Evolutionary conservation across 2,888 invertebrate genomes (phyloP), one percentile per base, ranked within the genome.

Genomic region (Coelopa pilipes): DNA sequence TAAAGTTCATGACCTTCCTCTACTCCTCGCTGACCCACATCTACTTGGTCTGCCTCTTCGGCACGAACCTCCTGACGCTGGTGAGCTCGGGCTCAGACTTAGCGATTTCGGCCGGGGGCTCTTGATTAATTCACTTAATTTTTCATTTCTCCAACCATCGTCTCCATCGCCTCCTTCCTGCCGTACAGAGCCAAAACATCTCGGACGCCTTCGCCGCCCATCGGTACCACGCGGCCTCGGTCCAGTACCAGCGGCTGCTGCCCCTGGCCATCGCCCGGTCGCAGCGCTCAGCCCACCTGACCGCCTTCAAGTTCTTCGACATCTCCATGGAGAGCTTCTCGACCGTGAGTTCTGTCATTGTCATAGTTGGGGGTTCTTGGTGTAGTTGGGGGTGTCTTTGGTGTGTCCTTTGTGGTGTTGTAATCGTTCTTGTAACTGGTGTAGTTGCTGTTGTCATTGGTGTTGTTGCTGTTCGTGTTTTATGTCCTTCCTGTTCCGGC

Each of bases 271-370:
- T 78, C 24, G 76, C 74, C 11, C 74, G 78, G 12, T 45, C 78
- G 12, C 75, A 78, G 9, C 75, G 74, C 11, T 77, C 78, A 15
- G 75, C 73, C 11, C 62, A 62, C 69, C 63, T 78, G 59, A 77
- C 76, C 2, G 77, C 78, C 1, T 76, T 70, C n/a, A 77, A 76
- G 45, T 76, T 78, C 24, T 76, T 77, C 45, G n/a, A 67, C 9
- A 63, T 78, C 47, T 75, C 78, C 15, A 77, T 78, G 77, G 76
- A 76, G 55, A 73, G 74, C 62, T 77, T 77, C 34, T 74, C 74
- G 60, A 72, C 60, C 13, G 78, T 78, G 73, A 73, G 70, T 46
- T 34, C 0, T 46, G 21, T 13, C 15, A 10, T 1, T 66, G n/a
- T n/a, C 34, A 45, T n/a, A n/a, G n/a, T n/a, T n/a, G n/a, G n/a